Conservation (phyloP, 2,888 invertebrate genomes). For the Lymantria monacha region DNA sequence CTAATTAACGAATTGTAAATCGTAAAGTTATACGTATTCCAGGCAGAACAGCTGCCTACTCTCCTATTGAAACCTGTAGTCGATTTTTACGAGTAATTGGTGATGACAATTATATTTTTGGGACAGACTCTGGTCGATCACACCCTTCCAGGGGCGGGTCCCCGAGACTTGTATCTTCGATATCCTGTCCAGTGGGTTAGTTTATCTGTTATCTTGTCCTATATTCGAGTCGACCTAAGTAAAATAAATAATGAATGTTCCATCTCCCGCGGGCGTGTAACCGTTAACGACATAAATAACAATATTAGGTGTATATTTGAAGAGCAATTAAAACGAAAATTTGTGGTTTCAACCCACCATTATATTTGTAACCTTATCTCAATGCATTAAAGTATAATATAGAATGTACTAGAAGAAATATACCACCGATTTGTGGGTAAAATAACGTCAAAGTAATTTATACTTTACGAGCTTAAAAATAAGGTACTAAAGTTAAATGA, state of each 20-base stretch:
- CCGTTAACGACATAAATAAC: background rate
- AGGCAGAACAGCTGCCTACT: too few species aligned
- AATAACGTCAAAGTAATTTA: constrained; percentile 1
- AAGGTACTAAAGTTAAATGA: constrained; percentile 1
- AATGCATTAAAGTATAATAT: background rate
- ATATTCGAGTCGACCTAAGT: too few species aligned
- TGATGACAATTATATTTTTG: too few species aligned
- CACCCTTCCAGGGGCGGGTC: too few species aligned
- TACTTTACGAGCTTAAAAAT: background rate
- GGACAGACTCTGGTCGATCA: too few species aligned
- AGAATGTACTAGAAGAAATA: background rate
- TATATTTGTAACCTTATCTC: background rate
- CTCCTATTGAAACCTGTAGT: too few species aligned
- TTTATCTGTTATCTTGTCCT: too few species aligned
- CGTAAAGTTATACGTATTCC: too few species aligned
- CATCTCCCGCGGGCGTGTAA: background rate
- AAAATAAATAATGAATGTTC: background rate
- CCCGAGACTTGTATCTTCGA: too few species aligned
- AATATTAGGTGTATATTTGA: background rate
- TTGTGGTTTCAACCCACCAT: background rate
- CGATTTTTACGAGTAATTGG: too few species aligned
- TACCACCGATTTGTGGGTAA: constrained; percentile 1
- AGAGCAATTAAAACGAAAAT: background rate
- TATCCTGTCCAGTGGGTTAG: too few species aligned
- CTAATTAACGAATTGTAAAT: too few species aligned